Percentiles rank a stretch among this genome's conserved stretches.
phyloP scores from a whole-genome alignment of 2,888 invertebrate genomes.

The Lycophotia porphyrea region DNA sequence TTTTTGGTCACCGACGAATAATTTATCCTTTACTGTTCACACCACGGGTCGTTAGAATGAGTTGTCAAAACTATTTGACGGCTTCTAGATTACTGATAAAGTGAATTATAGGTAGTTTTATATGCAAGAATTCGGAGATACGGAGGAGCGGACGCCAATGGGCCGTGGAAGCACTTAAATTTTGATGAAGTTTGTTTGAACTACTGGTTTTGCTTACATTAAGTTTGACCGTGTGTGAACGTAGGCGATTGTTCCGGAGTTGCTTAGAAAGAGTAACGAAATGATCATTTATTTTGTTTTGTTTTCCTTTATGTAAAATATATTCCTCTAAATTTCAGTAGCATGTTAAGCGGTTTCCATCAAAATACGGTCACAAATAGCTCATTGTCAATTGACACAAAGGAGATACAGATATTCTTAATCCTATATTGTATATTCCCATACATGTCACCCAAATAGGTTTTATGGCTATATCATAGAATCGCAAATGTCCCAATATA shows the following conservation, averaged over 20 bases:
- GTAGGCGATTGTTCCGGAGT: not conserved
- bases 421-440: slow-evolving; percentile 48
- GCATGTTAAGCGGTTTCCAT: slow-evolving; percentile 23
- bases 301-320: not conserved
- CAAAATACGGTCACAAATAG: slow-evolving; percentile 20
- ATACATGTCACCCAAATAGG: slow-evolving; percentile 52
- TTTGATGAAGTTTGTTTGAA: slow-evolving; percentile 65
- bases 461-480: slow-evolving; percentile 58
- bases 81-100: slow-evolving; percentile 80
- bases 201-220: slow-evolving; percentile 60
- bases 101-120: slow-evolving; percentile 82
- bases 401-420: slow-evolving; percentile 48
- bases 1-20: slow-evolving; percentile 82
- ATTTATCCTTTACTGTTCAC: slow-evolving; percentile 87
- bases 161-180: slow-evolving; percentile 77
- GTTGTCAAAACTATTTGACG: slow-evolving; percentile 83
- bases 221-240: slow-evolving; percentile 28
- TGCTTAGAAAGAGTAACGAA: not conserved
- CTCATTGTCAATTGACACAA: slow-evolving; percentile 35
- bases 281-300: not conserved
- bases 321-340: not conserved
- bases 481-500: slow-evolving; percentile 48
- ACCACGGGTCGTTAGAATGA: slow-evolving; percentile 83
- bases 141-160: slow-evolving; percentile 81
- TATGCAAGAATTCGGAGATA: slow-evolving; percentile 84